Base-by-base conservation (phyloP, 2,797 vertebrate genomes). In the Hapalemur alaotrensis region DNA sequence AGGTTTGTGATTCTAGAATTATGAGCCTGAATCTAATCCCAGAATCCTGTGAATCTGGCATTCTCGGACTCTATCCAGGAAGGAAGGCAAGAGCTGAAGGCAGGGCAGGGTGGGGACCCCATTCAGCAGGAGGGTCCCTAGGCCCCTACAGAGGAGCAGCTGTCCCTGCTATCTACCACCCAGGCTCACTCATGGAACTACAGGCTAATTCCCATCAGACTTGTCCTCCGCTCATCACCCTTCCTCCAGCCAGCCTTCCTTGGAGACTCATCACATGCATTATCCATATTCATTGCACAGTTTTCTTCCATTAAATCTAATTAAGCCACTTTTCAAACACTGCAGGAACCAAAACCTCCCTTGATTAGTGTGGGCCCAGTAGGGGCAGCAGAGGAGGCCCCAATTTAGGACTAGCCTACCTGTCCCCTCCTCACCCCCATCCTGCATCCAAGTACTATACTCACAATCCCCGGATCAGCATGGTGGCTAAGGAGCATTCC, bases 241-340 rank as follows among this genome's bases (percentile, higher is more conserved):
- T 85, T 80, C 72, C n/a, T 78, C 72, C 81, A 92, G 48, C 80
- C 89, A 79, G 57, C 46, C 57, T 89, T 80, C 67, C 86, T 32
- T n/a, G 15, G 67, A 75, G 46, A 50, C 20, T 82, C 69, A 28
- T 61, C 10, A 5, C 59, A 75, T 70, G 70, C 15, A 14, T 85
- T 67, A 91, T 69, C 69, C 94, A 96, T 91, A 94, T 89, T 83
- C 75, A 96, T 80, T 63, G 70, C 63, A 63, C 15, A 52, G 59
- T 92, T 93, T 91, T 95, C 89, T 95, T 69, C 89, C 59, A 93
- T 95, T 93, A 96, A 73, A 38, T 91, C 65, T 75, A 95, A 83
- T 89, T 96, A 97, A 91, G 63, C 65, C 75, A 81, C 72, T 95
- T 84, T 61, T 41, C 28, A 41, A 93, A 89, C 43, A 75, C 25